A percentile compares a stretch with the other conserved stretches of the same genome.
phyloP scores from a whole-genome alignment of 2,113 vertebrate species.

The Falcunculus frontatus region DNA sequence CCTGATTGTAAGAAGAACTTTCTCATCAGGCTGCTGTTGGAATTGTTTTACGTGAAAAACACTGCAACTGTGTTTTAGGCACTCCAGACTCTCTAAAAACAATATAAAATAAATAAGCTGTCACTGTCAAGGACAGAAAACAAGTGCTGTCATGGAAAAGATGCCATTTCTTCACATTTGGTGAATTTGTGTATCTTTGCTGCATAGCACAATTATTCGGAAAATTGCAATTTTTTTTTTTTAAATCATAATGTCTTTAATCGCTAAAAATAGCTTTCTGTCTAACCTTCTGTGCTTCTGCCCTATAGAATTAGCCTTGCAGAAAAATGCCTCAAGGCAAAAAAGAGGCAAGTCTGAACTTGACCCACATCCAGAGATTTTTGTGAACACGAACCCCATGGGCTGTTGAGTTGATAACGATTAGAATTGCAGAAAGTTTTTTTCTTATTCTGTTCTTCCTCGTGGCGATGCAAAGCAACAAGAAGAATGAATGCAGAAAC shows the following conservation, averaged over 20 bases:
- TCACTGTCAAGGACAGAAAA: neutral
- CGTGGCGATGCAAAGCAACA: neutral
- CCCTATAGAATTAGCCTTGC: neutral
- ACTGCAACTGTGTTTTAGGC: neutral
- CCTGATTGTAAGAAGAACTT: neutral
- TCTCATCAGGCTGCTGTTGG: neutral
- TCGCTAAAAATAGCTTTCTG: neutral
- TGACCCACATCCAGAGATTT: conserved; percentile 3
- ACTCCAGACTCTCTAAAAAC: neutral
- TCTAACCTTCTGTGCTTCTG: neutral
- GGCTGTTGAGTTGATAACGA: neutral
- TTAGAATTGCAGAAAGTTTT: neutral
- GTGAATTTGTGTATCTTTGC: neutral
- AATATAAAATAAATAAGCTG: neutral
- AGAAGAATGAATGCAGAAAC: neutral
- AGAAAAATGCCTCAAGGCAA: conserved; percentile 6
- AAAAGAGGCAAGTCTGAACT: neutral
- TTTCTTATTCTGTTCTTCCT: neutral
- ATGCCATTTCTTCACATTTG: neutral
- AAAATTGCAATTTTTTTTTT: neutral
- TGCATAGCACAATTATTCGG: neutral
- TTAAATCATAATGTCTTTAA: neutral
- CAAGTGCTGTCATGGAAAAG: neutral
- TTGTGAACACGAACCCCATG: neutral
- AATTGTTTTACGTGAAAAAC: neutral